Percentiles rank a stretch among this genome's conserved stretches.
Evolutionary conservation across 2,888 invertebrate genomes (phyloP).

Genomic region (Spilosoma lubricipeda): DNA sequence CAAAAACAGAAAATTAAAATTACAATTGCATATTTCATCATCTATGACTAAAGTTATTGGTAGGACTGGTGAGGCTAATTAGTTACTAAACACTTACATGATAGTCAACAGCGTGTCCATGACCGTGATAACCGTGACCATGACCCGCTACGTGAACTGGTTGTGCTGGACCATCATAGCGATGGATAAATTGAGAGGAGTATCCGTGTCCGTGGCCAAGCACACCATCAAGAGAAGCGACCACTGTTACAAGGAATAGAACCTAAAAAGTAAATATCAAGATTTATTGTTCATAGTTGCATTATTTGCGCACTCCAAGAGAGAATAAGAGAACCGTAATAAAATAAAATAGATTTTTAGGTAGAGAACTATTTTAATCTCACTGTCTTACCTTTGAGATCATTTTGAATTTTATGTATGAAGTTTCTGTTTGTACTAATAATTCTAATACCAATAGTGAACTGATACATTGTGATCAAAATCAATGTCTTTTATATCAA

Average conservation of each 20-base stretch:
- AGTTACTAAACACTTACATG: conserved; percentile 24
- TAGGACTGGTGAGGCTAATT: background rate
- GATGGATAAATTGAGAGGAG: conserved; percentile 73
- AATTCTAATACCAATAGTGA: conserved; percentile 57
- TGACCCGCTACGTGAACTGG: conserved; percentile 56
- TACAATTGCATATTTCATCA: background rate
- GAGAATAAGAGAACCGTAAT: background rate
- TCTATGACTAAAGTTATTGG: background rate
- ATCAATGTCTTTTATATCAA: conserved; percentile 78
- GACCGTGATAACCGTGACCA: conserved; percentile 69
- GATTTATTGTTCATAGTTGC: background rate
- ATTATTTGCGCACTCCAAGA: background rate
- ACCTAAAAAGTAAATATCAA: conserved; percentile 40
- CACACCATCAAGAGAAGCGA: conserved; percentile 59
- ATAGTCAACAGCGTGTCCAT: conserved; percentile 62
- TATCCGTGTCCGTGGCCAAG: conserved; percentile 69
- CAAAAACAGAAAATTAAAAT: background rate
- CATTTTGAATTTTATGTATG: conserved; percentile 62
- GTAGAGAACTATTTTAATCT: conserved; percentile 19
- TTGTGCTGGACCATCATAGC: conserved; percentile 69
- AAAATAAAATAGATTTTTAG: background rate
- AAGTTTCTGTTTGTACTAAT: conserved; percentile 58
- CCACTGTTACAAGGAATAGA: conserved; percentile 61
- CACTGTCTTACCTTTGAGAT: conserved; percentile 70
- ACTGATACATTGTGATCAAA: conserved; percentile 73